Evolutionary conservation across 2,888 invertebrate genomes (phyloP), one percentile per base, ranked within the genome.

Genomic region (Aphelenchoides bicaudatus): DNA sequence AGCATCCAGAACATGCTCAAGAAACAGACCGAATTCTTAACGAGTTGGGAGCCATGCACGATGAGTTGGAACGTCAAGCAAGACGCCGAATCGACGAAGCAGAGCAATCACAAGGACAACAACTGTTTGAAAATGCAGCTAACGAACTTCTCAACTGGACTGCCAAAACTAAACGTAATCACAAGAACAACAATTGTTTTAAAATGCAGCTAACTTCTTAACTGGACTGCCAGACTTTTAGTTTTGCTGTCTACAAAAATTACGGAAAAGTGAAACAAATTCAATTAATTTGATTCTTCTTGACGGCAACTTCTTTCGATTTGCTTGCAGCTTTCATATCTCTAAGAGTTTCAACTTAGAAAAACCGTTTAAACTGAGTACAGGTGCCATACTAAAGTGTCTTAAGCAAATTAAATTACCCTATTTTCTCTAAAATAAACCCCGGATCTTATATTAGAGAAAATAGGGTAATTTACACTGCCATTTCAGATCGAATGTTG

Each of bases 61-160:
- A 87, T 69, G 86, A 88, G 72, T 88, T 94, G 2, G 82, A 83
- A 78, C 82, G 81, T 61, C 90, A 90, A 78, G 92, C 93, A 0
- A 85, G 86, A 8, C 88, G 90, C 71, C 83, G 92, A 0, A 85
- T 91, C 66, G 86, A 87, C 0, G 84, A 90, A 47, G 84, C 98
- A 30, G 91, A 93, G 81, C 90, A 90, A 77, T 91, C 92, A 1
- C 92, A 94, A 2, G 94, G 94, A 0, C 88, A 90, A 78, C 92
- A 94, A 81, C 89, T 93, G 76, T 91, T 92, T 81, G 88, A 87
- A 47, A 64, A 66, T 6, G 70, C 74, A 1, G 67, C 67, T 37
- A 59, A 50, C 21, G 63, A 72, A 3, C 63, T 69, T 30, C 51
- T 71, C 23, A 61, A 62, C n/a, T 68, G 68, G 68, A 47, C 48